Evolutionary conservation across 37 sponge, comb jelly and placozoan species (phyloP), one percentile per base, ranked within the genome.

Genomic region (Tethya wilhelma): DNA sequence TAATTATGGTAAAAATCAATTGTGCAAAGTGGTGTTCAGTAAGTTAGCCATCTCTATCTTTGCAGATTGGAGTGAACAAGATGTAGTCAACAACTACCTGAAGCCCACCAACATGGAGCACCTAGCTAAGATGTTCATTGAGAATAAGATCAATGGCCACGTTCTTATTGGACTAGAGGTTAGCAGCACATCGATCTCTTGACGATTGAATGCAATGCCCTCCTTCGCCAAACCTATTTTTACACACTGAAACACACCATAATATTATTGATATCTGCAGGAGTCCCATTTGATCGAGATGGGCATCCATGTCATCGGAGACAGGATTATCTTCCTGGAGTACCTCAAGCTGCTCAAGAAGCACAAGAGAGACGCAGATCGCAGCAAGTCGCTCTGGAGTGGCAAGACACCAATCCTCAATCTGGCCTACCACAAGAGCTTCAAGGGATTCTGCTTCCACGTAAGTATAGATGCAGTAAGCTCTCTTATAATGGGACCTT

Each of bases 321-420:
- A 94, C 56, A 67, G 95, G 55, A 82, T 94, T 45, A 25, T 84
- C 33, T 84, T 94, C 63, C 36, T 90, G 85, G 88, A 90, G 56
- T 90, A 84, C 78, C 91, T 94, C 2, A 67, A 79, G 41, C 68
- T 94, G 25, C 85, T 94, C 43, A 94, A 94, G 88, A 90, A 90
- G 66, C 91, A 94, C 73, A 94, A 94, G 82, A 56, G 83, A 74
- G 91, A 94, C 43, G 79, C 81, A 4, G 95, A 94, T 44, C 75
- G 95, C 33, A 83, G 88, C 77, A 76, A 79, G 37, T 65, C 91
- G 14, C 85, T 94, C 62, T 94, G 95, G 95, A 90, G 38, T 41
- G 88, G 79, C 56, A 87, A 79, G 44, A 94, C 95, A 1, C 95
- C 95, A 3, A 78, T 84, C 39, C 68, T 65, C 34, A 87, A 64